These are phyloP conservation scores for Chloroclystis v-ata DNA, from an alignment of 2,888 invertebrate genomes.

Conservation along the genomic window DNA sequence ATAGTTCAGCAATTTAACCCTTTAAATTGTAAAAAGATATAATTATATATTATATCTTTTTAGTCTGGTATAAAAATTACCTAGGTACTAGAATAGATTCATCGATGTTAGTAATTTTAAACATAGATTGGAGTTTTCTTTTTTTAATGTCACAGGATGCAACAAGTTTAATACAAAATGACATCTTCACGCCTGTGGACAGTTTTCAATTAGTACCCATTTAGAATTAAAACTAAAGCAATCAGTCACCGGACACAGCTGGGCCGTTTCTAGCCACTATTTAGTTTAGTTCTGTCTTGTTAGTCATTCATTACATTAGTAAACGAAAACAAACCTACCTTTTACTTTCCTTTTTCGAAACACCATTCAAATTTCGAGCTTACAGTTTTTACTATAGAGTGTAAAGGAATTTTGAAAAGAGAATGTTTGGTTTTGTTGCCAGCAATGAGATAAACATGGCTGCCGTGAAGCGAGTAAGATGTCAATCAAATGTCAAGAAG, in stretches of 20 bases:
- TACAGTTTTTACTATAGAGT: conserved; percentile 22
- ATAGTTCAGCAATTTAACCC: too few relatives aligned
- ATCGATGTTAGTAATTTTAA: neutral
- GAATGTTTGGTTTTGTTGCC: conserved; percentile 33
- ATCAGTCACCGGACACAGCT: conserved; percentile 72
- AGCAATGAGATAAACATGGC: conserved; percentile 72
- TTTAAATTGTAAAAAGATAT: too few relatives aligned
- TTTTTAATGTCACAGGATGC: conserved; percentile 22
- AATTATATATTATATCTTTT: too few relatives aligned
- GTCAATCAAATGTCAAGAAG: conserved; percentile 75
- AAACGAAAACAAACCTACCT: conserved; percentile 46
- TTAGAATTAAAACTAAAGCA: conserved; percentile 72
- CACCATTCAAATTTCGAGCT: conserved; percentile 28
- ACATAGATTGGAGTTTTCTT: neutral
- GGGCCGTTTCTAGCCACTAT: conserved; percentile 68
- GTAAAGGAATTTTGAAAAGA: conserved; percentile 15
- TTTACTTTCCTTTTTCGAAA: conserved; percentile 4
- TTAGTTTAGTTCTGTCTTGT: conserved; percentile 75
- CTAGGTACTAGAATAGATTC: neutral
- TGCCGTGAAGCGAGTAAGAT: conserved; percentile 67
- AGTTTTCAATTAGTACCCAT: conserved; percentile 73
- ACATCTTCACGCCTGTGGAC: conserved; percentile 53
- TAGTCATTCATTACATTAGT: conserved; percentile 77
- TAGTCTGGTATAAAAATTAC: neutral
- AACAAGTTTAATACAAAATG: conserved; percentile 38